These are phyloP conservation scores for Ammodytes dubius DNA, from an alignment of 2,113 vertebrate species.

Conservation along the genomic window DNA sequence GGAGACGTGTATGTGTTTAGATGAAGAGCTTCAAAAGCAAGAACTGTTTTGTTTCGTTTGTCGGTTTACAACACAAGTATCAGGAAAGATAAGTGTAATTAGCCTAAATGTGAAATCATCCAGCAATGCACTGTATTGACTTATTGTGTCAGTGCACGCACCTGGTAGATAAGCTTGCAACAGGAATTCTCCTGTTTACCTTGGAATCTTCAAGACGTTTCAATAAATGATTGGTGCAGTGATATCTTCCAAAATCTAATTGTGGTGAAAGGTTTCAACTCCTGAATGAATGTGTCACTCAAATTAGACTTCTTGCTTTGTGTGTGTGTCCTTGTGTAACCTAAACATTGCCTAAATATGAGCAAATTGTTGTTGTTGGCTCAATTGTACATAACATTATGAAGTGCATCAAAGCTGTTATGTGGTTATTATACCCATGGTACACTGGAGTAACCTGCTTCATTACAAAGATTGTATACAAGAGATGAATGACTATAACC, in stretches of 20 bases:
- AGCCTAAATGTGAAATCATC: background rate
- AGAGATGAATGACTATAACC: conserved; percentile 35
- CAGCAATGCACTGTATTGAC: background rate
- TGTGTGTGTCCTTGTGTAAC: background rate
- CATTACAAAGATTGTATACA: conserved; percentile 22
- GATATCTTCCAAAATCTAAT: background rate
- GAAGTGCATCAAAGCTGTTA: conserved; percentile 1
- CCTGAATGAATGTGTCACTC: background rate
- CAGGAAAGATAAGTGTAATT: background rate
- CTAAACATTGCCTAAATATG: conserved; percentile 2
- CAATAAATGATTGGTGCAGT: background rate
- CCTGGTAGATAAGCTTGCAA: background rate
- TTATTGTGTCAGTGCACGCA: background rate
- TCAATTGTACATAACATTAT: background rate
- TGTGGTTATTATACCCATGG: conserved; percentile 26
- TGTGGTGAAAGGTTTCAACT: background rate
- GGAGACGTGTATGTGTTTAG: background rate
- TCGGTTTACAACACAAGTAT: background rate
- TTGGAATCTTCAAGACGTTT: background rate
- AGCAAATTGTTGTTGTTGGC: conserved; percentile 1
- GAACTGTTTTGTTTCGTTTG: too few relatives aligned
- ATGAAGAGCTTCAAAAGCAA: background rate
- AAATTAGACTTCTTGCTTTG: background rate
- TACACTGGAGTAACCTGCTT: conserved; percentile 5
- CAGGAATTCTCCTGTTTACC: background rate